Evolutionary conservation across 2,888 invertebrate genomes (phyloP).

Genomic region (Gryllus longicercus): DNA sequence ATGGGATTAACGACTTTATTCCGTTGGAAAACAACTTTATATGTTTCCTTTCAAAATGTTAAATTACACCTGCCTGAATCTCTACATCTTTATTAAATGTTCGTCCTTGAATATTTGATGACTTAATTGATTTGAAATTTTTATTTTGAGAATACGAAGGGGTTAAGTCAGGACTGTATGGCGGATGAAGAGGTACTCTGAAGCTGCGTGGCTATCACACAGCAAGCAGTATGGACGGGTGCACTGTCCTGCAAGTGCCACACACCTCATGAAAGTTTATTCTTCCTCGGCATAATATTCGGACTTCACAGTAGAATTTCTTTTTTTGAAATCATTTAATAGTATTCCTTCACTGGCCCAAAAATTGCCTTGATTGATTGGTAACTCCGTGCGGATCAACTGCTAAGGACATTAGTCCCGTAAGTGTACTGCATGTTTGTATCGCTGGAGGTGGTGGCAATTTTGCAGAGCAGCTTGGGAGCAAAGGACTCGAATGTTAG

Average conservation of each 20-base stretch:
- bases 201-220: not conserved
- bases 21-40: not conserved
- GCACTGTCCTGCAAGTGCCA: not conserved
- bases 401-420: too few relatives aligned
- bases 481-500: too few relatives aligned
- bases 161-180: not conserved
- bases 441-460: too few relatives aligned
- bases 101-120: not conserved
- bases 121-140: not conserved
- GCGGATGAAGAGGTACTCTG: not conserved
- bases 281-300: not conserved
- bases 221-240: not conserved
- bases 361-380: not conserved
- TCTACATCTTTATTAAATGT: not conserved
- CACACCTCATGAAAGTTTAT: not conserved
- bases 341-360: not conserved
- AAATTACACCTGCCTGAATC: too few relatives aligned
- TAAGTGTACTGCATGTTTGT: too few relatives aligned
- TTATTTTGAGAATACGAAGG: not conserved
- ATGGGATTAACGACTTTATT: not conserved
- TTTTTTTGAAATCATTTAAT: not conserved
- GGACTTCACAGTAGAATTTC: not conserved
- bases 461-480: too few relatives aligned
- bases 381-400: too few relatives aligned
- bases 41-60: not conserved